phyloP scores from a whole-genome alignment of 2,113 vertebrate species.

The Tyrannus savana region DNA sequence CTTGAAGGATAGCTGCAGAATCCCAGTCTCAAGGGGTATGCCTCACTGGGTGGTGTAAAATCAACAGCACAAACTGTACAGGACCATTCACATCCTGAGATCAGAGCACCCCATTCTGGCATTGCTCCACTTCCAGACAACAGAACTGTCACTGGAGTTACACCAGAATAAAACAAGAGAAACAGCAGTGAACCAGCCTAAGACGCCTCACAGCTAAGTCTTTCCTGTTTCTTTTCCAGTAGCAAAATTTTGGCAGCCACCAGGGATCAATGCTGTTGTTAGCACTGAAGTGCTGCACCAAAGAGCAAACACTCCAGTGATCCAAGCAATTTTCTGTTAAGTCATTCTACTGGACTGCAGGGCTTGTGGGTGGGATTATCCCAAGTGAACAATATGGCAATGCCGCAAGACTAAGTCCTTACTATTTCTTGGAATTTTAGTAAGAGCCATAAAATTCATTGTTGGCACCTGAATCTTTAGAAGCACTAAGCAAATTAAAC shows the following conservation, averaged over 20 bases:
- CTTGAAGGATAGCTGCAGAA: neutral
- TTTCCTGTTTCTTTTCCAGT: slow-evolving; percentile 37
- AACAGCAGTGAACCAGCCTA: neutral
- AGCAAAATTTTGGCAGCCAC: slow-evolving; percentile 8
- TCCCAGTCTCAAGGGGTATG: neutral
- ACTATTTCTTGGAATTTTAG: slow-evolving; percentile 48
- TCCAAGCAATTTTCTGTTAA: slow-evolving; percentile 26
- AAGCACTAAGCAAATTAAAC: neutral
- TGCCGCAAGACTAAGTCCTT: neutral
- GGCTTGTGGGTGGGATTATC: slow-evolving; percentile 38
- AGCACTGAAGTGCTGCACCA: neutral
- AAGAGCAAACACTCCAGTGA: neutral
- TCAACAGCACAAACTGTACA: neutral
- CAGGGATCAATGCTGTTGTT: neutral
- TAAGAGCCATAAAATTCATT: slow-evolving; percentile 1
- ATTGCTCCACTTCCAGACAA: neutral
- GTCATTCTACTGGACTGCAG: slow-evolving; percentile 29
- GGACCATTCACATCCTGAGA: neutral
- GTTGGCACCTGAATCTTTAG: slow-evolving; percentile 11
- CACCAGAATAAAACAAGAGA: neutral
- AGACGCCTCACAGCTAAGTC: neutral
- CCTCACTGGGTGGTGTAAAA: neutral
- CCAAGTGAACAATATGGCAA: slow-evolving; percentile 14
- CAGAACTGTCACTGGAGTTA: neutral
- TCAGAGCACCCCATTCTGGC: neutral